These are phyloP conservation scores for Trematocara variabile DNA, from an alignment of 2,113 vertebrate genomes.

Conservation along the genomic window DNA sequence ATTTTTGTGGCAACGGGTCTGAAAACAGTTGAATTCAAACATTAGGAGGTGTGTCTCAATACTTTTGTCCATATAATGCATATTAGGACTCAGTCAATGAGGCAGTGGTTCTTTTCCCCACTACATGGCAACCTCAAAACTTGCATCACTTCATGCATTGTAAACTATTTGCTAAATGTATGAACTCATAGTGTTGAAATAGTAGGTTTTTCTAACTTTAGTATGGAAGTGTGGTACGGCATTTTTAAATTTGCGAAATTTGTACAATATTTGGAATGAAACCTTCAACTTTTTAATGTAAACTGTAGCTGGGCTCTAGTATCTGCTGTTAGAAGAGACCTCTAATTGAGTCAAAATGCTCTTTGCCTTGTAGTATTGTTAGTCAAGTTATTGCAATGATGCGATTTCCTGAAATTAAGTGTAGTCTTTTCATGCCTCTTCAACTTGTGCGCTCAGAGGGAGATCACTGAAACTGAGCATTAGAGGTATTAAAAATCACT, in stretches of 20 bases:
- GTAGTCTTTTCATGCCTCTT: background rate
- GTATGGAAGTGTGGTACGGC: background rate
- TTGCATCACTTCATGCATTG: background rate
- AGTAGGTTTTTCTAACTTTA: background rate
- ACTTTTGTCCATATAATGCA: background rate
- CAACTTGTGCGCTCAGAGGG: background rate
- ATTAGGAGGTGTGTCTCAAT: background rate
- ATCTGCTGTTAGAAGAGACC: background rate
- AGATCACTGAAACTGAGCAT: background rate
- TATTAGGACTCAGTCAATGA: background rate
- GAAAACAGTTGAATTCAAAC: background rate
- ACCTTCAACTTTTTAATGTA: background rate
- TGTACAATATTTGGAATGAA: background rate
- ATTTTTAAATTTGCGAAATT: background rate
- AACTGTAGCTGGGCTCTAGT: background rate
- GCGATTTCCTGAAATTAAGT: background rate
- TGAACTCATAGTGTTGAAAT: background rate
- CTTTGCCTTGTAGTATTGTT: slow-evolving; percentile 12
- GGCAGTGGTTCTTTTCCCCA: background rate
- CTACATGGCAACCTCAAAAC: background rate
- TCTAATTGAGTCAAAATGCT: background rate
- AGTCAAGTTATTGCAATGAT: background rate
- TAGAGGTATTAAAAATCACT: background rate
- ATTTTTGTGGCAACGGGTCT: background rate
- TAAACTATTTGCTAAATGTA: background rate